Conservation (phyloP, 2,888 invertebrate genomes). For the Drosophila paracracens region DNA sequence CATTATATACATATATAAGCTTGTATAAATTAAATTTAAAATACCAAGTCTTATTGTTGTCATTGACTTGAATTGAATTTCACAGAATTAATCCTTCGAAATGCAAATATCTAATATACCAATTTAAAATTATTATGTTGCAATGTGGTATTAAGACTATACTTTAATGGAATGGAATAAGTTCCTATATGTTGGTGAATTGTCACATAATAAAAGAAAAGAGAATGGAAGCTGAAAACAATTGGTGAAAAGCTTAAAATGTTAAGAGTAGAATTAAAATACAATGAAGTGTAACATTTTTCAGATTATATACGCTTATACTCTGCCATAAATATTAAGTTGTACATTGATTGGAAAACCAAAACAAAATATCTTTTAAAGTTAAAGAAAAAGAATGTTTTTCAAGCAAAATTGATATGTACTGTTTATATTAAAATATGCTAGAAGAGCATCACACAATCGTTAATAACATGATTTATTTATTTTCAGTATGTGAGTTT, state of each 20-base stretch:
- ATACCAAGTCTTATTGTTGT: neutral
- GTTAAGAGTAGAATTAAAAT: constrained; percentile 17
- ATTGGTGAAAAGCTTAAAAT: constrained; percentile 45
- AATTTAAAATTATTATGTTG: neutral
- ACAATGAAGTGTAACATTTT: neutral
- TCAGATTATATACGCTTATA: neutral
- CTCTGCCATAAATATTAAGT: neutral
- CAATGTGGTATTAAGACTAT: neutral
- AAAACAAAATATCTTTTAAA: neutral
- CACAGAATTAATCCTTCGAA: neutral
- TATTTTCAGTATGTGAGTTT: constrained; percentile 26
- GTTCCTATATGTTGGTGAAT: constrained; percentile 23
- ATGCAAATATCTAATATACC: constrained; percentile 3
- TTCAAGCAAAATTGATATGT: neutral
- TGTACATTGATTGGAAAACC: neutral
- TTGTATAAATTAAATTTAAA: neutral
- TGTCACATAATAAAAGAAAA: constrained; percentile 36
- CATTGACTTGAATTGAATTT: neutral
- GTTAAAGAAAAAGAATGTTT: neutral
- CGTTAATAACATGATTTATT: constrained; percentile 2
- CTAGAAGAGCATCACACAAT: constrained; percentile 10
- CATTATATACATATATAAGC: neutral
- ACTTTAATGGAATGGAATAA: constrained; percentile 9
- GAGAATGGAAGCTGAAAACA: constrained; percentile 23
- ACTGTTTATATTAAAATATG: neutral